Conservation (phyloP, 2,797 vertebrate genomes). For the Remorina albescens region DNA sequence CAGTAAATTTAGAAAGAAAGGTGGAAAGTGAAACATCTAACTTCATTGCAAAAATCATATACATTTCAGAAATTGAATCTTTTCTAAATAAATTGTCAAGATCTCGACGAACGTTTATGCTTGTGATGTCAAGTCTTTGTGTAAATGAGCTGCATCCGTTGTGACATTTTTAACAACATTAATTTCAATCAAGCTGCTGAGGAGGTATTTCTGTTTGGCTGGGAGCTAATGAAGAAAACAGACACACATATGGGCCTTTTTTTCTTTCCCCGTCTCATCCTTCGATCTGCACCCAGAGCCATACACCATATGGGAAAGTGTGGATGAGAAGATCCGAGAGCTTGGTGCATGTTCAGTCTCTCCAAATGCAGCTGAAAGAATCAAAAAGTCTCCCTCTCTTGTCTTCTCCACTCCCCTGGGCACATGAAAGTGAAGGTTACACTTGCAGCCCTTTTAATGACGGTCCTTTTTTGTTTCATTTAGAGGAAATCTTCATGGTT, state of each 20-base stretch:
- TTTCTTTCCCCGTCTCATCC: conserved; percentile 59
- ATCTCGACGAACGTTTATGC: not conserved
- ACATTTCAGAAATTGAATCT: not conserved
- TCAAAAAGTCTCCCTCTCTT: conserved; percentile 70
- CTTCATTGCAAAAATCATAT: not conserved
- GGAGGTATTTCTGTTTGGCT: conserved; percentile 77
- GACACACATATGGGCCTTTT: conserved; percentile 82
- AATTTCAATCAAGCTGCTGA: conserved; percentile 77
- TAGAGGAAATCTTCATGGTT: conserved; percentile 70
- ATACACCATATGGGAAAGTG: conserved; percentile 82
- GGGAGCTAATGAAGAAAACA: conserved; percentile 85
- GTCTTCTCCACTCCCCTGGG: conserved; percentile 73
- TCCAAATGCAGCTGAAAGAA: conserved; percentile 72
- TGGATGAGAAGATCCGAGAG: conserved; percentile 79
- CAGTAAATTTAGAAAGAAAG: not conserved
- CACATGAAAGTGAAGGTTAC: conserved; percentile 85
- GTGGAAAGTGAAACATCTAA: not conserved
- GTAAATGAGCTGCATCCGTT: conserved; percentile 61
- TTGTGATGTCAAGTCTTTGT: conserved; percentile 25
- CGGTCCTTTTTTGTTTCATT: conserved; percentile 69
- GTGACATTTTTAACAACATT: conserved; percentile 74
- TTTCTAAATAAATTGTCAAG: conserved; percentile 34
- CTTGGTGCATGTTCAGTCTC: conserved; percentile 70
- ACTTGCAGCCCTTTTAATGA: conserved; percentile 72
- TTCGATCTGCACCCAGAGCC: conserved; percentile 80